Evolutionary conservation across 2,888 invertebrate species (phyloP).

Genomic region (Lingula anatina): DNA sequence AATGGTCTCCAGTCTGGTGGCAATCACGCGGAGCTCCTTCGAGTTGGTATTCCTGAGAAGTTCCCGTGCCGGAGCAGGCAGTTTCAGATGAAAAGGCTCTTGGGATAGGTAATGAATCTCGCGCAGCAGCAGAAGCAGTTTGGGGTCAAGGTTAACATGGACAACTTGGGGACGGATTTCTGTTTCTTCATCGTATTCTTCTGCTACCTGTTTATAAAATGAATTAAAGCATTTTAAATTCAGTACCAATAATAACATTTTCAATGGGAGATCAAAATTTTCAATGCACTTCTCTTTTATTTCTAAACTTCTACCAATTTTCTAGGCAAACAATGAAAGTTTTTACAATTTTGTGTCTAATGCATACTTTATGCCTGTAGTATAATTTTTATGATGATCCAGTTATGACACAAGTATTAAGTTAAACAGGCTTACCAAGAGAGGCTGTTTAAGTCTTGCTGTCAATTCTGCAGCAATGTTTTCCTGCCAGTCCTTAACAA

Average conservation of each 20-base stretch:
- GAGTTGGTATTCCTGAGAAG: conserved; percentile 42
- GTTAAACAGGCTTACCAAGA: conserved; percentile 48
- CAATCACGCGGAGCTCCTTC: conserved; percentile 37
- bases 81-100: conserved; percentile 41
- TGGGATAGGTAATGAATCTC: conserved; percentile 47
- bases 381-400: no score
- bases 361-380: no score
- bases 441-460: conserved; percentile 43
- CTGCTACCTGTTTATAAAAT: conserved; percentile 35
- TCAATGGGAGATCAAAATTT: no score
- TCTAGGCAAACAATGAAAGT: no score
- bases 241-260: no score
- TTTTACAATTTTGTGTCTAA: no score
- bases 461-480: conserved; percentile 41
- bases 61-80: conserved; percentile 39
- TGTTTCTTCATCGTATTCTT: conserved; percentile 47
- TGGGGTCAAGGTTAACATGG: conserved; percentile 48
- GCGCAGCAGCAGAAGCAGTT: conserved; percentile 42
- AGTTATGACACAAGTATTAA: no score
- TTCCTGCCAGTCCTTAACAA: conserved; percentile 37
- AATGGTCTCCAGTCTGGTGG: conserved; percentile 47
- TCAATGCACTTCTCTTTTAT: no score
- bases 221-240: no score
- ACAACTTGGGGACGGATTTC: conserved; percentile 42
- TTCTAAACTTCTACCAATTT: no score